These are phyloP conservation scores for Aulostomus chinensis DNA, from an alignment of 2,797 vertebrate species.

Conservation along the genomic window DNA sequence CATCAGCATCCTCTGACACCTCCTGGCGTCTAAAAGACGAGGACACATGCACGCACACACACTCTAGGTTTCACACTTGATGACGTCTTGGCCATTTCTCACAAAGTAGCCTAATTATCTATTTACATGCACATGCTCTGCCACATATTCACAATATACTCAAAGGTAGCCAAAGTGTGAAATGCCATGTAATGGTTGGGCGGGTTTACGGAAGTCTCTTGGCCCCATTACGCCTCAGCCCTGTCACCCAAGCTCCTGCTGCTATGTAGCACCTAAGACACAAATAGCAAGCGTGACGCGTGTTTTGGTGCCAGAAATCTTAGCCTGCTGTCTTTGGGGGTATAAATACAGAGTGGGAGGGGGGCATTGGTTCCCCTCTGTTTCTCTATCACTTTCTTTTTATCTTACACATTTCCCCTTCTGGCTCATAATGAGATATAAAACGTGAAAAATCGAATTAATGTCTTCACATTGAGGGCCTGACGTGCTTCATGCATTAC, in stretches of 20 bases:
- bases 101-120: background rate
- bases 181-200: slow-evolving; percentile 51
- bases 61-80: background rate
- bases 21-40: too few relatives aligned
- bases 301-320: slow-evolving; percentile 86
- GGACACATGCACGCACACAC: too few relatives aligned
- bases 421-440: background rate
- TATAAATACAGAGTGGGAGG: slow-evolving; percentile 69
- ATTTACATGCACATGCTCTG: background rate
- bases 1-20: slow-evolving; percentile 49
- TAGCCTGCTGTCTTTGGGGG: slow-evolving; percentile 72
- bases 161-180: slow-evolving; percentile 36
- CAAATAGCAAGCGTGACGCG: slow-evolving; percentile 81
- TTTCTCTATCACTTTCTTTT: slow-evolving; percentile 37
- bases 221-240: slow-evolving; percentile 56
- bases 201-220: slow-evolving; percentile 52
- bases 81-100: background rate
- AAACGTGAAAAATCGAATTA: background rate
- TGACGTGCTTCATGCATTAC: background rate
- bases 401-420: background rate
- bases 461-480: background rate
- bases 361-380: slow-evolving; percentile 28
- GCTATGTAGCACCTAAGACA: slow-evolving; percentile 78
- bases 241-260: slow-evolving; percentile 70
- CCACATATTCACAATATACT: background rate